Conservation (phyloP, 2,888 invertebrate species). For the Mylabris sibirica region DNA sequence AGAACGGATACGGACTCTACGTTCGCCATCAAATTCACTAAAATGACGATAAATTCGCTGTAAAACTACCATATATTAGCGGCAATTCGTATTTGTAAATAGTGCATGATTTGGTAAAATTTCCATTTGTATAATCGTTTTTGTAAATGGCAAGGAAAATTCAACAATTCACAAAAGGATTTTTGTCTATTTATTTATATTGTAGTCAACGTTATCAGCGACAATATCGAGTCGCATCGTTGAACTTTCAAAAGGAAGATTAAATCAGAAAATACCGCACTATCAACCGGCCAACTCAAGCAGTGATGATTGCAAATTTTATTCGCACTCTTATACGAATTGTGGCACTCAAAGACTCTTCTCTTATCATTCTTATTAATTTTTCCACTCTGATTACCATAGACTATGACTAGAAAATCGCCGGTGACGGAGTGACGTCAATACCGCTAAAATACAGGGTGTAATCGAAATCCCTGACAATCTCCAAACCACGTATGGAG, state of each 20-base stretch:
- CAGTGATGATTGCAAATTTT: constrained; percentile 30
- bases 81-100: background rate
- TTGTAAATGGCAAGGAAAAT: background rate
- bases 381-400: constrained; percentile 11
- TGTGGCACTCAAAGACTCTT: constrained; percentile 22
- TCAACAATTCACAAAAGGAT: background rate
- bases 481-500: too few species aligned
- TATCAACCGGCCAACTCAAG: constrained; percentile 19
- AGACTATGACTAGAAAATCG: background rate
- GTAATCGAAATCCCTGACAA: too few species aligned
- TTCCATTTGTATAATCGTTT: background rate
- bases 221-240: constrained; percentile 21
- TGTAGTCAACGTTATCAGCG: constrained; percentile 12
- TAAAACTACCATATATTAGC: background rate
- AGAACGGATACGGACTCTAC: background rate
- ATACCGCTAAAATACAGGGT: background rate
- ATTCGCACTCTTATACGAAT: constrained; percentile 28
- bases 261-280: background rate
- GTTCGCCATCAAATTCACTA: background rate
- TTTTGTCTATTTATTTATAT: background rate
- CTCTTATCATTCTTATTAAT: constrained; percentile 27
- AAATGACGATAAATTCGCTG: background rate
- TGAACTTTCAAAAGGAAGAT: constrained; percentile 24
- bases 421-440: background rate
- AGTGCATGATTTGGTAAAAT: background rate